phyloP scores from a whole-genome alignment of 2,888 invertebrate genomes.

The Hemistola chrysoprasaria region DNA sequence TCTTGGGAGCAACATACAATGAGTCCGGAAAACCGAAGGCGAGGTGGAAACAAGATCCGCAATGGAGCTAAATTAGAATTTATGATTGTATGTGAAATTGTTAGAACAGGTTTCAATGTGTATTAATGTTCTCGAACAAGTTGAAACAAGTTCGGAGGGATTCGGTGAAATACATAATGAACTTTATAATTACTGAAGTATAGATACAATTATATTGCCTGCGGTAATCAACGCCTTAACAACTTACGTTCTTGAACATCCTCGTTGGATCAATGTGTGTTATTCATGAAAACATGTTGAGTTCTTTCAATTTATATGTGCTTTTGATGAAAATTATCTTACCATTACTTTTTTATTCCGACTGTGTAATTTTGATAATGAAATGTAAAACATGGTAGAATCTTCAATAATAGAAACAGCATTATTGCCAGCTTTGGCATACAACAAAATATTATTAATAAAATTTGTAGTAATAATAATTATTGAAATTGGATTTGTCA shows the following conservation, averaged over 20 bases:
- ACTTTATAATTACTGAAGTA: slow-evolving; percentile 53
- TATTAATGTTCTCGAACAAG: slow-evolving; percentile 55
- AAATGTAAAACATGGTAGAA: too few relatives aligned
- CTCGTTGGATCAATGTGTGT: too few relatives aligned
- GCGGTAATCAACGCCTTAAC: background rate
- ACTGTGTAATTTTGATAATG: slow-evolving; percentile 5
- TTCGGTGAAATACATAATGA: slow-evolving; percentile 49
- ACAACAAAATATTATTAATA: too few relatives aligned
- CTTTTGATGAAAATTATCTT: too few relatives aligned
- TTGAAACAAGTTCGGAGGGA: slow-evolving; percentile 53
- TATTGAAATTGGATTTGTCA: too few relatives aligned
- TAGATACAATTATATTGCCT: slow-evolving; percentile 6
- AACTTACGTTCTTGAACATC: too few relatives aligned
- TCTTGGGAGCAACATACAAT: slow-evolving; percentile 78
- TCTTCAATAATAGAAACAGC: too few relatives aligned
- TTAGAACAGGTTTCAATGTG: slow-evolving; percentile 71
- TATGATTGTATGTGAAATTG: slow-evolving; percentile 81
- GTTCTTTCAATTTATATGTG: too few relatives aligned
- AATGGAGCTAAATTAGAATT: slow-evolving; percentile 78
- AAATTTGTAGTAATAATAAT: too few relatives aligned
- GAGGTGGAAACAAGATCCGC: slow-evolving; percentile 74
- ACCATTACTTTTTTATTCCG: background rate
- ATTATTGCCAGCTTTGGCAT: too few relatives aligned
- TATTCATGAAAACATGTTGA: too few relatives aligned
- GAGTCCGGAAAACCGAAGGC: slow-evolving; percentile 71